A percentile compares a stretch with the other conserved stretches of the same genome.
Conservation (phyloP, 2,113 vertebrate genomes). For the Macrotis lagotis region DNA sequence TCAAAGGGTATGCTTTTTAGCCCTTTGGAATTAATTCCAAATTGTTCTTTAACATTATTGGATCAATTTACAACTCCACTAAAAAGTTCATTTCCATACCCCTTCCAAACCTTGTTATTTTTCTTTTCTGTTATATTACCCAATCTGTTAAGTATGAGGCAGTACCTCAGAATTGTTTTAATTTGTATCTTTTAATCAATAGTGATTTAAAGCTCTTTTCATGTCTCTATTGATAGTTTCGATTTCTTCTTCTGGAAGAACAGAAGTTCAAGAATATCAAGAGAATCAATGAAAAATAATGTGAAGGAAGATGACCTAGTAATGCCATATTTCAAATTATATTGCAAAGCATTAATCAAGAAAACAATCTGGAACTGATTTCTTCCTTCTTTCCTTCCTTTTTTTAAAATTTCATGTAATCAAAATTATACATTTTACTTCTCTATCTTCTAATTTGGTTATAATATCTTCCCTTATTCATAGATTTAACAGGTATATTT, state of each 20-base stretch:
- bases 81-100: neutral
- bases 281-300: neutral
- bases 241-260: neutral
- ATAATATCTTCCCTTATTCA: no score
- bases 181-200: neutral
- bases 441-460: no score
- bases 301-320: neutral
- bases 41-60: no score
- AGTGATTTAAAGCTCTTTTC: neutral
- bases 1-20: no score
- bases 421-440: neutral
- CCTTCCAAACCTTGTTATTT: neutral
- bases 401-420: neutral
- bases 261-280: neutral
- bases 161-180: neutral
- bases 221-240: neutral
- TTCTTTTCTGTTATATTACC: neutral
- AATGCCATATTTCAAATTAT: neutral
- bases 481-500: no score
- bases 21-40: no score
- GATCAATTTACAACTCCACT: no score
- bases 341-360: neutral
- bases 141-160: neutral
- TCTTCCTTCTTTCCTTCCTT: no score
- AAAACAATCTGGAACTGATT: neutral